Percentiles rank a stretch among this genome's conserved stretches.
Conservation (phyloP, 1,140 invertebrate species). For the Sesamia nonagrioides region DNA sequence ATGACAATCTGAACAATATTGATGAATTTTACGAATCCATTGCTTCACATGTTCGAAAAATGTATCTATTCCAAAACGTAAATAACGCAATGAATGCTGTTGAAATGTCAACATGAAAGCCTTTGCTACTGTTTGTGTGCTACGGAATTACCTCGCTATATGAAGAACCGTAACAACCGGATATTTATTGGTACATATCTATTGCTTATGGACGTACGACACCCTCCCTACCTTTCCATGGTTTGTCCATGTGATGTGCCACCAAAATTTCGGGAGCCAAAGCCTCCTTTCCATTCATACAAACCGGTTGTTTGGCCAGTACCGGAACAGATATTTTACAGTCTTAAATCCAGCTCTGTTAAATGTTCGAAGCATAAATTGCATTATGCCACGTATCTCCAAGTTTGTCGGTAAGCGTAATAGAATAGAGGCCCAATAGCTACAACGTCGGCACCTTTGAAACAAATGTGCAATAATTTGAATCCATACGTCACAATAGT, state of each 20-base stretch:
- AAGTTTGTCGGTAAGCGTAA: conserved; percentile 2
- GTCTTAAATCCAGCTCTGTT: conserved; percentile 1
- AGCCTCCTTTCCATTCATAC: conserved; percentile 4
- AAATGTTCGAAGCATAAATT: not conserved
- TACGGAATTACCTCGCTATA: too few species aligned
- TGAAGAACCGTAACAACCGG: too few species aligned
- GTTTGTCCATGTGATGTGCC: not conserved
- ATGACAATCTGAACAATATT: too few species aligned
- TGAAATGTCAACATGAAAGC: too few species aligned
- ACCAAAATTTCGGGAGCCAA: not conserved
- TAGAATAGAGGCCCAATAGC: conserved; percentile 10
- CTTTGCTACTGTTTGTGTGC: too few species aligned
- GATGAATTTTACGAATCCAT: too few species aligned
- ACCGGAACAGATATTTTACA: not conserved
- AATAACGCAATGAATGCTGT: too few species aligned
- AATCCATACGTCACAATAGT: conserved; percentile 18
- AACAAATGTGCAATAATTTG: conserved; percentile 11
- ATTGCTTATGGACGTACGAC: not conserved
- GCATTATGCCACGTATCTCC: not conserved
- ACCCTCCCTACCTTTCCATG: too few species aligned
- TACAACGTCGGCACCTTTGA: conserved; percentile 17
- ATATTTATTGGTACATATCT: too few species aligned
- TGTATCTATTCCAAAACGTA: too few species aligned
- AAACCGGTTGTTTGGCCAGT: not conserved
- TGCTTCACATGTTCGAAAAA: too few species aligned